Evolutionary conservation across 2,888 invertebrate species (phyloP).

Genomic region (Drosophila flavopinicola): DNA sequence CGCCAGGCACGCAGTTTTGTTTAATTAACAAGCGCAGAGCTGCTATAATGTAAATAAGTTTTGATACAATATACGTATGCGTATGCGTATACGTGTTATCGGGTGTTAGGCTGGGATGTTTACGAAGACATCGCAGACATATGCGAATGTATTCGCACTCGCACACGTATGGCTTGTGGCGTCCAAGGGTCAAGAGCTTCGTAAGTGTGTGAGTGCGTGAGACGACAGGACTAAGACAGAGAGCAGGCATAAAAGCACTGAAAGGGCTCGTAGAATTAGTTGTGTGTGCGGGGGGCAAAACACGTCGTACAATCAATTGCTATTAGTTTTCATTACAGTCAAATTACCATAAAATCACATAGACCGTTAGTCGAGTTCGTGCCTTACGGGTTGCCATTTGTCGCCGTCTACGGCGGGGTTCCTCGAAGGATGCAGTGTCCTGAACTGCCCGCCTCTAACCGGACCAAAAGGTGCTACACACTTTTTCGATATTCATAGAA

Average conservation of each 20-base stretch:
- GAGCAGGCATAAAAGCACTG: background rate
- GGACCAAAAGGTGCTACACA: conserved; percentile 47
- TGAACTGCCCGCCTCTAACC: conserved; percentile 1
- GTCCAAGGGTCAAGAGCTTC: too few species aligned
- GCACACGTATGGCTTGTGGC: too few species aligned
- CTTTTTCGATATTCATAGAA: conserved; percentile 79
- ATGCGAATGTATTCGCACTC: too few species aligned
- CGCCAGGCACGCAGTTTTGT: too few species aligned
- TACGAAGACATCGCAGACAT: too few species aligned
- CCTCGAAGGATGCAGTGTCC: conserved; percentile 8
- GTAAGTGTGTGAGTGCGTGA: background rate
- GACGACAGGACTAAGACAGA: conserved; percentile 18
- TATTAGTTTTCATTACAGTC: conserved; percentile 77
- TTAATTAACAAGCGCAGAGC: too few species aligned
- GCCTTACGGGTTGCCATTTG: conserved; percentile 57
- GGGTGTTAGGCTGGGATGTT: too few species aligned
- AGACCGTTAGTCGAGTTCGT: conserved; percentile 56
- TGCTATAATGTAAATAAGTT: too few species aligned
- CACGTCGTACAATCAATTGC: conserved; percentile 80
- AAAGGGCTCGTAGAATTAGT: conserved; percentile 40
- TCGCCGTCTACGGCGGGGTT: conserved; percentile 21
- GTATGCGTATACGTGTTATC: too few species aligned
- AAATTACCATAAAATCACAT: conserved; percentile 80
- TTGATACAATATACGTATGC: too few species aligned
- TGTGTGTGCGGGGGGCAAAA: too few species aligned